A percentile compares a stretch with the other conserved stretches of the same genome.
Evolutionary conservation across 2,113 vertebrate species (phyloP).

Genomic region (Heterotis niloticus): DNA sequence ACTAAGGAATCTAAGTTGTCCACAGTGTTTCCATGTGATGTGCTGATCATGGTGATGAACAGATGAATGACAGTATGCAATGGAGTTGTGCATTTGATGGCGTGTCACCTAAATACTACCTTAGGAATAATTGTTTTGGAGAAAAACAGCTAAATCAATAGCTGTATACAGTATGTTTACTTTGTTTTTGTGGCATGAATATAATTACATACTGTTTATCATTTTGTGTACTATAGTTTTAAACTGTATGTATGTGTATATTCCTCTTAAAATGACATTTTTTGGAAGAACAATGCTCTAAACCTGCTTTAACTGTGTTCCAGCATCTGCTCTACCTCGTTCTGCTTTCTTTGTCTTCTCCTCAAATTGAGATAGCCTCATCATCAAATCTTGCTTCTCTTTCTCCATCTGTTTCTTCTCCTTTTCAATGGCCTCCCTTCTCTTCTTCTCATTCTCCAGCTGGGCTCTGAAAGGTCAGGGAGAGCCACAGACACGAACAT

Average conservation of each 20-base stretch:
- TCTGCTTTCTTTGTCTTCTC: slow-evolving; percentile 88
- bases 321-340: slow-evolving; percentile 66
- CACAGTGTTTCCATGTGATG: no score
- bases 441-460: slow-evolving; percentile 86
- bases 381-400: slow-evolving; percentile 85
- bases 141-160: no score
- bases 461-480: slow-evolving; percentile 68
- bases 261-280: neutral
- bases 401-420: slow-evolving; percentile 86
- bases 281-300: neutral
- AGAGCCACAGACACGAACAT: neutral
- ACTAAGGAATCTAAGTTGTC: no score
- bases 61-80: no score
- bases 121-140: no score
- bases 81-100: no score
- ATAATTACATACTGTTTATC: no score
- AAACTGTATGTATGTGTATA: neutral
- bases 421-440: slow-evolving; percentile 77
- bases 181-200: no score
- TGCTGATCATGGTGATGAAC: no score
- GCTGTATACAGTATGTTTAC: no score
- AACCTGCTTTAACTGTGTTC: neutral
- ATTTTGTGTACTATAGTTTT: no score
- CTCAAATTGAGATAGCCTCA: slow-evolving; percentile 78
- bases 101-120: no score